phyloP scores from a whole-genome alignment of 2,113 vertebrate species.

The Hystrix cristata region DNA sequence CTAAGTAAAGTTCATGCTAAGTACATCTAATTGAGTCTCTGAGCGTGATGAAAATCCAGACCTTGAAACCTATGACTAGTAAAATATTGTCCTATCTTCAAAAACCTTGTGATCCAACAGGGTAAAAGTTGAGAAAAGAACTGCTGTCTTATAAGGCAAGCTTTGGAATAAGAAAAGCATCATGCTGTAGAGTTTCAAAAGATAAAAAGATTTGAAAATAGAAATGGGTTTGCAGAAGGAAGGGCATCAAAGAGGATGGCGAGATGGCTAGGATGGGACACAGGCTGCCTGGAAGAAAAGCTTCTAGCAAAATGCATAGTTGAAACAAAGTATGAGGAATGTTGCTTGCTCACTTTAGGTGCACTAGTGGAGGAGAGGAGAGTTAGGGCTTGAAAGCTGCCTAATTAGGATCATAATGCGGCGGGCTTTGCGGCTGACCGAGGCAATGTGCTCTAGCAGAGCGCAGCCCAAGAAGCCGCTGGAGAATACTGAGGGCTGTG shows the following conservation, averaged over 20 bases:
- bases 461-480: background rate
- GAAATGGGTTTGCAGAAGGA: background rate
- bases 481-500: background rate
- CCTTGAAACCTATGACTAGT: background rate
- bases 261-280: background rate
- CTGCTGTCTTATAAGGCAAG: background rate
- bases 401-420: too few relatives aligned
- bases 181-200: background rate
- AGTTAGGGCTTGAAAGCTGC: background rate
- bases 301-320: background rate
- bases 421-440: background rate
- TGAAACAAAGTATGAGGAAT: background rate
- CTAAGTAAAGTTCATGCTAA: background rate
- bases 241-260: background rate
- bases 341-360: background rate
- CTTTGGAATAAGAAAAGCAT: background rate
- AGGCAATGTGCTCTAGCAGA: background rate
- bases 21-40: background rate
- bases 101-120: background rate
- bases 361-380: background rate
- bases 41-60: background rate
- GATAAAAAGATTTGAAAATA: conserved; percentile 4
- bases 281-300: background rate
- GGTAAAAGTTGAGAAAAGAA: background rate
- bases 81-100: conserved; percentile 15